Conservation (phyloP, 2,113 vertebrate species). For the Amblyopsis rosae region DNA sequence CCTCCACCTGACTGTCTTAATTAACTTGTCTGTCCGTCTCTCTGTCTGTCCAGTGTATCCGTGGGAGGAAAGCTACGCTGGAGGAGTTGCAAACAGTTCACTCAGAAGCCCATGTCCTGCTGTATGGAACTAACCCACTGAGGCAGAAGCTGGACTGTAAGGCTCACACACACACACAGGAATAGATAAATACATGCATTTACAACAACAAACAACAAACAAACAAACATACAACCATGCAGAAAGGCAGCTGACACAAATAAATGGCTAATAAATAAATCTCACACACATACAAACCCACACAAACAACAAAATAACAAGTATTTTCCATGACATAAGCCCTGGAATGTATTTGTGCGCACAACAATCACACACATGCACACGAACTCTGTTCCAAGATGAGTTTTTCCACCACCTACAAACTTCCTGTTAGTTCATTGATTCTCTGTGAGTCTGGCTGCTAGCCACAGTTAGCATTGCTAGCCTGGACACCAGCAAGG, state of each 20-base stretch:
- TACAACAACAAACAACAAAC: neutral
- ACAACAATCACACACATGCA: conserved; percentile 1
- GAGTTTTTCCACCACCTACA: neutral
- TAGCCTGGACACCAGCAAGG: neutral
- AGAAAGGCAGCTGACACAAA: neutral
- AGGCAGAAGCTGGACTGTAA: conserved; percentile 97
- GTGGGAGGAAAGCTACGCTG: conserved; percentile 92
- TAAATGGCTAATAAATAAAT: conserved; percentile 3
- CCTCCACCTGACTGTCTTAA: neutral
- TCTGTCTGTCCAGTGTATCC: conserved; percentile 81
- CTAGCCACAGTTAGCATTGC: neutral
- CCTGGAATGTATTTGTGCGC: conserved; percentile 22
- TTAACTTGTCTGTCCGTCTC: neutral
- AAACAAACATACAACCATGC: neutral
- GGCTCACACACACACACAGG: conserved; percentile 30
- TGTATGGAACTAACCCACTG: conserved; percentile 97
- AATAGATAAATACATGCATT: neutral
- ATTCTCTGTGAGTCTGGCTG: neutral
- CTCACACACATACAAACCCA: neutral
- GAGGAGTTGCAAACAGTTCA: conserved; percentile 96
- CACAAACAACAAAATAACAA: conserved; percentile 4
- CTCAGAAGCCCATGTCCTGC: conserved; percentile 89
- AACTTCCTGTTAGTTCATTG: conserved; percentile 1
- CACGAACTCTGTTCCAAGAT: conserved; percentile 5
- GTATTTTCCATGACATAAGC: conserved; percentile 20